These are phyloP conservation scores for Ctenodactylus gundi DNA, from an alignment of 2,113 vertebrate genomes.

Conservation along the genomic window DNA sequence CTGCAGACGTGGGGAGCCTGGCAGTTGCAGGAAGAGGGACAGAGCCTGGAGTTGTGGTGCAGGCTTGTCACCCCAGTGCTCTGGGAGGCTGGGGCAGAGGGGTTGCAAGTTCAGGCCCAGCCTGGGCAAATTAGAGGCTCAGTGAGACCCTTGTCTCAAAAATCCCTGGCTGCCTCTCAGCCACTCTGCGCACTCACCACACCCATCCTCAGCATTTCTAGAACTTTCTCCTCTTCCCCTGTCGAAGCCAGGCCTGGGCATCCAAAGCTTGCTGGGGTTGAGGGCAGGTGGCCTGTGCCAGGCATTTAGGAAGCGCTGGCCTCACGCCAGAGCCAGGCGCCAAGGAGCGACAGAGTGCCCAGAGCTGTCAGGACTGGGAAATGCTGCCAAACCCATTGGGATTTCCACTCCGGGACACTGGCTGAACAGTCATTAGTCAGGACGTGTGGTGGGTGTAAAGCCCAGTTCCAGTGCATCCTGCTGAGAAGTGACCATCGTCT, in stretches of 20 bases:
- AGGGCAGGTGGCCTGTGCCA: rapidly evolving
- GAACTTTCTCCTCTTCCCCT: neutral
- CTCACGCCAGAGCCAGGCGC: neutral
- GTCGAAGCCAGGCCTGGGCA: rapidly evolving
- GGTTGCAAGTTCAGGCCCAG: too few relatives aligned
- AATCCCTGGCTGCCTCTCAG: neutral
- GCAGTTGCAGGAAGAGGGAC: rapidly evolving
- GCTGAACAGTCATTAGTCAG: conserved; percentile 22
- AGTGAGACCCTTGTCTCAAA: too few relatives aligned
- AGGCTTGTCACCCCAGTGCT: too few relatives aligned
- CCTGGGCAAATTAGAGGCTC: too few relatives aligned
- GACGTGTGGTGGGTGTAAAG: conserved; percentile 53
- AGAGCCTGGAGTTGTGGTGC: rapidly evolving
- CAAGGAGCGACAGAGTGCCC: neutral
- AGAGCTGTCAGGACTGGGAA: rapidly evolving
- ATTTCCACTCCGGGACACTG: neutral
- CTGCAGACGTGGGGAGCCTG: neutral
- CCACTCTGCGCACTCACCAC: rapidly evolving
- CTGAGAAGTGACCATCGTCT: conserved; percentile 49
- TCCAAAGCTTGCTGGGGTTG: rapidly evolving
- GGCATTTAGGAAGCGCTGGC: neutral
- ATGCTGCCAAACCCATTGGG: neutral
- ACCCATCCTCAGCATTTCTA: neutral
- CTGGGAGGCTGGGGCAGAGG: neutral
- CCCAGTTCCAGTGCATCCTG: conserved; percentile 60